Evolutionary conservation across 2,888 invertebrate species (phyloP).

Genomic region (Malachius bipustulatus): DNA sequence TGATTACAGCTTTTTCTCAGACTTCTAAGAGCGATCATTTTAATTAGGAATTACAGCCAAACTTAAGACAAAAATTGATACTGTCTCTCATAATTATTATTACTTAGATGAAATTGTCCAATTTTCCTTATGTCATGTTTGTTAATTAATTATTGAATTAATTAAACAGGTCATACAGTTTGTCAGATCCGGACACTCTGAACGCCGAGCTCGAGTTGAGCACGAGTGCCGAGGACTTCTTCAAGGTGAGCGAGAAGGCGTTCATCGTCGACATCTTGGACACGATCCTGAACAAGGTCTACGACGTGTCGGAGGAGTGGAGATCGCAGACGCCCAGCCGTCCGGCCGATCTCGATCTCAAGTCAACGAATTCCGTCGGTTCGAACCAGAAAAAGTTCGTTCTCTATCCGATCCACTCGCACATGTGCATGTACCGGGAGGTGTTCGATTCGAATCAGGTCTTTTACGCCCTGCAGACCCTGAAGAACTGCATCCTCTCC

Average conservation of each 20-base stretch:
- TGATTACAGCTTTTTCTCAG: too few species aligned
- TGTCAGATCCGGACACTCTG: constrained; percentile 38
- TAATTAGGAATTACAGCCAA: too few species aligned
- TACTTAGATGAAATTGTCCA: too few species aligned
- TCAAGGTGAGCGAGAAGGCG: constrained; percentile 38
- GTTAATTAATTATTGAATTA: too few species aligned
- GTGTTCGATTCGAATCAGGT: constrained; percentile 65
- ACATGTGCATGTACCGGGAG: constrained; percentile 69
- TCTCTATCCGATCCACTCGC: constrained; percentile 69
- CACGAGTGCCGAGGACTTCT: constrained; percentile 56
- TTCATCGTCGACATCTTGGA: constrained; percentile 46
- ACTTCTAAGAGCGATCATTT: too few species aligned
- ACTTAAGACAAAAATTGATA: too few species aligned
- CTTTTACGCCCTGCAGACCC: constrained; percentile 59
- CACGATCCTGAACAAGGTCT: constrained; percentile 45
- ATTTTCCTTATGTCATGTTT: too few species aligned
- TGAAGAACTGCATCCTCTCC: constrained; percentile 58
- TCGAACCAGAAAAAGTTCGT: constrained; percentile 28
- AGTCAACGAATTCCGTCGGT: constrained; percentile 10
- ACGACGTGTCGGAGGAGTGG: too few species aligned
- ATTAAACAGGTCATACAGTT: constrained; percentile 39
- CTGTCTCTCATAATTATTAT: too few species aligned
- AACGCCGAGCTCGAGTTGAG: constrained; percentile 43
- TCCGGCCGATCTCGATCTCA: too few species aligned
- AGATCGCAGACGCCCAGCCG: too few species aligned